Base-by-base conservation (phyloP, 2,113 vertebrate genomes). In the Sebastes fasciatus region DNA sequence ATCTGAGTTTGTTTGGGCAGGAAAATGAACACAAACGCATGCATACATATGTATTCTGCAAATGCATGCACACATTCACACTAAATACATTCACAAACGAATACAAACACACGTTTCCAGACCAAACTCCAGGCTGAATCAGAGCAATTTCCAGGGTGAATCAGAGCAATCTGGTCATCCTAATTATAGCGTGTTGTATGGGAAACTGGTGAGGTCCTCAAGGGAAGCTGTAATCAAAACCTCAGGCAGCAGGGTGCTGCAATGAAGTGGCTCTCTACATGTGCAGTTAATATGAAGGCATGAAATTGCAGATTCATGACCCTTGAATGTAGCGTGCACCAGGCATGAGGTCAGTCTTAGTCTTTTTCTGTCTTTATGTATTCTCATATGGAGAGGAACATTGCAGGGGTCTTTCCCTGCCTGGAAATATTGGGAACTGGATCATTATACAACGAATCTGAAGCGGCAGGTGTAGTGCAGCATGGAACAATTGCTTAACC, bases 231-330 rank as follows among this genome's bases (percentile, higher is more conserved):
- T 87, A 91, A 89, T 90, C 90, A 87, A 87, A 82, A 79, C 80
- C 62, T 79, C 77, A 60, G 74, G 57, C 87, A 26, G 74, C 60
- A 45, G 70, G 79, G 49, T 60, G 79, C 58, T 60, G 77, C n/a
- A 17, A 69, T 84, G 77, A 82, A 89, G 82, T 76, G 84, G 34
- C 84, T 75, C 68, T 87, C 73, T 67, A 75, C 81, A 84, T 48
- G 74, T 83, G 83, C 77, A 55, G 79, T 82, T 83, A 86, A 86
- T 83, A 74, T 57, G 74, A 64, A 86, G 69, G 65, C 84, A 81
- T 81, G 77, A 77, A 79, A 86, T 80, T 83, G 70, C 83, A 86
- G 86, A 89, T 89, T 88, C 83, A 89, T 77, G 84, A 86, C 77
- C 86, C 51, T 69, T 69, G 40, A 85, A 89, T 66, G 49, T 57